A percentile compares a stretch with the other conserved stretches of the same genome.
Conservation (phyloP, 2,888 invertebrate species). For the Parasteatoda lunata region DNA sequence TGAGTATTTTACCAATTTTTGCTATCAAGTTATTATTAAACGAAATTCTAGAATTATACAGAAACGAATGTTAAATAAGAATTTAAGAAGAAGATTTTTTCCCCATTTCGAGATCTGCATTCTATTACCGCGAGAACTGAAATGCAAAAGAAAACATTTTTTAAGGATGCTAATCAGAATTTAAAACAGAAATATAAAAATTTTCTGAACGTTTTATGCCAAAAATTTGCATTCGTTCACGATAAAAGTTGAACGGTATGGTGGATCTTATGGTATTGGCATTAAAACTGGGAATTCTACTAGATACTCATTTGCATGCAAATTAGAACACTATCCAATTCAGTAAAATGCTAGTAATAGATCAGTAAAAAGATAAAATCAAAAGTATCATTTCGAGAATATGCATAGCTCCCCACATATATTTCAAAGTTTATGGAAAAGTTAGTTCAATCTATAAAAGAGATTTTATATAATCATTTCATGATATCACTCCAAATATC, state of each 20-base stretch:
- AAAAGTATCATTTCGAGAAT: constrained; percentile 33
- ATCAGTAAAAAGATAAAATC: constrained; percentile 36
- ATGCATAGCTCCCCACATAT: constrained; percentile 3
- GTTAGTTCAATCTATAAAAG: no score
- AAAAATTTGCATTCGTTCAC: constrained; percentile 59
- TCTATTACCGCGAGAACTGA: constrained; percentile 45
- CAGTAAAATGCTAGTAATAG: constrained; percentile 16
- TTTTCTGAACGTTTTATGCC: constrained; percentile 62
- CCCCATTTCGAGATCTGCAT: constrained; percentile 16
- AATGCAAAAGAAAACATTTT: constrained; percentile 53
- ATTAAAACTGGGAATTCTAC: constrained; percentile 38
- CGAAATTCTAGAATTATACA: not conserved
- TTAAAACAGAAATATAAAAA: constrained; percentile 66
- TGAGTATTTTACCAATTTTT: no score
- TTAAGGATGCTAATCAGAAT: constrained; percentile 59
- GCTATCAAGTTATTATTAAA: no score
- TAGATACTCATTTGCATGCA: constrained; percentile 56
- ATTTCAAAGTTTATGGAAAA: constrained; percentile 9
- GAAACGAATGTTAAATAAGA: constrained; percentile 44
- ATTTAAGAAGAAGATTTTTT: constrained; percentile 15
- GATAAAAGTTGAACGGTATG: constrained; percentile 37
- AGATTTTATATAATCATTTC: no score
- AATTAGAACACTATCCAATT: constrained; percentile 49
- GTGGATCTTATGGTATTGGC: constrained; percentile 7
- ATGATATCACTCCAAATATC: no score